Conservation (phyloP, 1,140 invertebrate genomes). For the Papilio glaucus region DNA sequence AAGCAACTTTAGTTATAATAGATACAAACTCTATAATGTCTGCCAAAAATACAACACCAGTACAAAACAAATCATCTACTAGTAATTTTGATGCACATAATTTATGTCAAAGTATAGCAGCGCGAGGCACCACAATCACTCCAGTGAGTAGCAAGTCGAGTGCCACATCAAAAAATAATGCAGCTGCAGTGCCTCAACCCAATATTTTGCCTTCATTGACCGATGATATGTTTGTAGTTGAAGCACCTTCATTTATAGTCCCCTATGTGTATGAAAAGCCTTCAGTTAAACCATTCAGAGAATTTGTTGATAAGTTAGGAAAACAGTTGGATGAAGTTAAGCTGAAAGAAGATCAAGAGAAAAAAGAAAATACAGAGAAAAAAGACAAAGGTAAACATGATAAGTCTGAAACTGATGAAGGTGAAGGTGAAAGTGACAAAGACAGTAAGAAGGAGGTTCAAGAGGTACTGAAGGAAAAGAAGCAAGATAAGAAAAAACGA, state of each 20-base stretch:
- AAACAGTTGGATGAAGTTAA: constrained; percentile 86
- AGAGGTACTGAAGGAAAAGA: constrained; percentile 69
- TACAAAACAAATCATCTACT: constrained; percentile 58
- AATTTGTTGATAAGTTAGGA: constrained; percentile 88
- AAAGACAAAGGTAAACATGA: constrained; percentile 74
- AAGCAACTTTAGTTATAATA: constrained; percentile 78
- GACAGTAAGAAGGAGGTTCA: constrained; percentile 54
- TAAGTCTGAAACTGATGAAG: constrained; percentile 80
- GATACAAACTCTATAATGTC: constrained; percentile 78
- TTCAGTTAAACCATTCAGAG: constrained; percentile 89
- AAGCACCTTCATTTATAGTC: constrained; percentile 95
- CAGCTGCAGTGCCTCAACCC: constrained; percentile 75
- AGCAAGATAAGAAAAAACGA: constrained; percentile 74
- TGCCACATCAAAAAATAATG: constrained; percentile 61
- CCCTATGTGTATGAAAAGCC: constrained; percentile 96
- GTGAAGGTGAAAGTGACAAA: constrained; percentile 49
- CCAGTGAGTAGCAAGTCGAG: constrained; percentile 73
- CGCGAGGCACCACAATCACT: constrained; percentile 80
- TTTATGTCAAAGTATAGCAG: constrained; percentile 81
- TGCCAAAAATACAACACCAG: constrained; percentile 63
- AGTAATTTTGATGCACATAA: constrained; percentile 69
- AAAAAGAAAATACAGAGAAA: constrained; percentile 77
- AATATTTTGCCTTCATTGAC: constrained; percentile 90
- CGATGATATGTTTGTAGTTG: constrained; percentile 95
- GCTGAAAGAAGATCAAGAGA: constrained; percentile 73